Percentiles rank a stretch among this genome's conserved stretches.
These are phyloP conservation scores for Grapholita molesta DNA, from an alignment of 1,140 invertebrate genomes.

Conservation along the genomic window DNA sequence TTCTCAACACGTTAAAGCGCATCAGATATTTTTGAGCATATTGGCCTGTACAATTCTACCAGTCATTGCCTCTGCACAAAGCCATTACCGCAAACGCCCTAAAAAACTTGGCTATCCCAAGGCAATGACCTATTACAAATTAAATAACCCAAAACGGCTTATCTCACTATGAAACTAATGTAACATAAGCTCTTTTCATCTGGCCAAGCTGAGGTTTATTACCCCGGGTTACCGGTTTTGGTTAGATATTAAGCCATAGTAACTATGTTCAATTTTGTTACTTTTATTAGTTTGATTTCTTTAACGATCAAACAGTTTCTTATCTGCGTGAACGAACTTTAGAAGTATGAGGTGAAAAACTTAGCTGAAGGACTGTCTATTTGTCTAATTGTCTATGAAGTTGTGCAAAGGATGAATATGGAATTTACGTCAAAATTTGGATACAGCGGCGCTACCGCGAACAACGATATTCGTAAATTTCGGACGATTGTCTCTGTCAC, in stretches of 20 bases:
- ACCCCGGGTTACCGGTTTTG: neutral
- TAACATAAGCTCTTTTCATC: neutral
- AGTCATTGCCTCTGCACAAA: neutral
- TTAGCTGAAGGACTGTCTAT: no score
- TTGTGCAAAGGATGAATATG: no score
- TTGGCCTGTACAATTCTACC: neutral
- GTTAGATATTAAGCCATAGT: neutral
- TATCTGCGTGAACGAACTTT: no score
- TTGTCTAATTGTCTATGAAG: no score
- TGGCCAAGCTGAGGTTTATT: neutral
- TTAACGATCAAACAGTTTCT: no score
- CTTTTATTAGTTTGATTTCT: constrained; percentile 19
- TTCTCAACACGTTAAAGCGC: no score
- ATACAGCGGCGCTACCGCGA: no score
- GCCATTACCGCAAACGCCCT: neutral
- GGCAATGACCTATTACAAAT: neutral
- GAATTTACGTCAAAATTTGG: no score
- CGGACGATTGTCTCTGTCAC: no score
- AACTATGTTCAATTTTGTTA: neutral
- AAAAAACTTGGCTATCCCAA: neutral
- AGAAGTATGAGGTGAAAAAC: no score
- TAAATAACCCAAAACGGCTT: neutral
- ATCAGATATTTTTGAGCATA: neutral
- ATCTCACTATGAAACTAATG: neutral
- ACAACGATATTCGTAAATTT: no score